Percentiles rank a stretch among this genome's conserved stretches.
These are phyloP conservation scores for Ephestia elutella DNA, from an alignment of 1,140 invertebrate species.

Conservation along the genomic window DNA sequence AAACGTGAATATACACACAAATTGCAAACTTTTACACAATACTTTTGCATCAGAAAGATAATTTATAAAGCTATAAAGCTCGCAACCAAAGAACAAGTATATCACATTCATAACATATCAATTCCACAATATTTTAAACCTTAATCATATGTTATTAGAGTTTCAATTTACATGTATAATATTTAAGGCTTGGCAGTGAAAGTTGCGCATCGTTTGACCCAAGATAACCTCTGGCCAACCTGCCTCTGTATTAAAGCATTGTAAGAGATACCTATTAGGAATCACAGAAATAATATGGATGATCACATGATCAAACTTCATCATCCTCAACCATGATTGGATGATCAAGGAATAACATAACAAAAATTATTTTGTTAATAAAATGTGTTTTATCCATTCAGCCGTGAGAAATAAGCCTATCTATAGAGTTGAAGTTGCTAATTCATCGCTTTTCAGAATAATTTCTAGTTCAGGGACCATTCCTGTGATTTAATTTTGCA, in stretches of 20 bases:
- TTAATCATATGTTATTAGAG: neutral
- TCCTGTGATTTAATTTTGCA: too few species aligned
- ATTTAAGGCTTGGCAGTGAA: conserved; percentile 35
- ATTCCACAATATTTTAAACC: conserved; percentile 16
- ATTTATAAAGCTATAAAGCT: conserved; percentile 16
- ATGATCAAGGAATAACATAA: too few species aligned
- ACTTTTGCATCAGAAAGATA: neutral
- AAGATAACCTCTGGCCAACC: conserved; percentile 41
- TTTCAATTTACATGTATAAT: conserved; percentile 8
- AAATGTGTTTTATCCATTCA: too few species aligned
- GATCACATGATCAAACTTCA: too few species aligned
- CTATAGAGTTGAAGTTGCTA: too few species aligned
- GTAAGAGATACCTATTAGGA: conserved; percentile 32
- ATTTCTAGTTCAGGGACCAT: too few species aligned
- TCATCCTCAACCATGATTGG: too few species aligned
- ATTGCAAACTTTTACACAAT: neutral
- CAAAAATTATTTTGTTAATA: too few species aligned
- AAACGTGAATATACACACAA: neutral
- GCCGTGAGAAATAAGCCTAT: too few species aligned
- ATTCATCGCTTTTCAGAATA: too few species aligned
- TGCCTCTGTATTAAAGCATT: conserved; percentile 35
- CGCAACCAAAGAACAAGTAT: conserved; percentile 21
- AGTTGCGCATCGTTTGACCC: conserved; percentile 36
- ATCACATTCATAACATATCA: conserved; percentile 18
- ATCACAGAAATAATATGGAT: neutral